phyloP scores from a whole-genome alignment of 2,797 vertebrate species.

The Leptoclinus maculatus region DNA sequence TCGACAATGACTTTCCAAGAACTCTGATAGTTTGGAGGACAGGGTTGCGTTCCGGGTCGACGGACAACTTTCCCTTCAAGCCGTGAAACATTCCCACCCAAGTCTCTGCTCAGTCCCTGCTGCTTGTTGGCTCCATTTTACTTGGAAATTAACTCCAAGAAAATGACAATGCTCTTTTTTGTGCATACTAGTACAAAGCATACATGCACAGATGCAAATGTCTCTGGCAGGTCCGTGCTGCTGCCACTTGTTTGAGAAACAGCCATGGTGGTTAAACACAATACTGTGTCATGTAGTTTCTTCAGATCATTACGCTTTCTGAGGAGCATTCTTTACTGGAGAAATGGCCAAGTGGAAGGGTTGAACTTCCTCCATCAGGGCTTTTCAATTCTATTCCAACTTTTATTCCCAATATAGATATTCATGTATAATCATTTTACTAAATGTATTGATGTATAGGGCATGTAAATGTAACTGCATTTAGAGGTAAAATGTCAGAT shows the following conservation, averaged over 20 bases:
- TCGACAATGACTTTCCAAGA: constrained; percentile 69
- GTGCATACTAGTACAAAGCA: not conserved
- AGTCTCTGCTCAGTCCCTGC: not conserved
- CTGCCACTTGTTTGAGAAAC: no score
- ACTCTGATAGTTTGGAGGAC: not conserved
- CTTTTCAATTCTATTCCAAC: not conserved
- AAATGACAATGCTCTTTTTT: not conserved
- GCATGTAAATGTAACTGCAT: not conserved
- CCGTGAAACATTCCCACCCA: not conserved
- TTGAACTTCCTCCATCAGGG: not conserved
- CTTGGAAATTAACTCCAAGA: constrained; percentile 23
- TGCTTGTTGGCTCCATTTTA: constrained; percentile 1
- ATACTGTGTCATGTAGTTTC: not conserved
- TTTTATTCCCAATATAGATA: not conserved
- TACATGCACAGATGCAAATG: not conserved
- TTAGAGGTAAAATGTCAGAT: not conserved
- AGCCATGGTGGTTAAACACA: no score
- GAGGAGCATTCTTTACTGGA: not conserved
- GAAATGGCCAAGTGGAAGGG: not conserved
- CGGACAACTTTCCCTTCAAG: constrained; percentile 5
- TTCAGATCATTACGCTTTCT: not conserved
- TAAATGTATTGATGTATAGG: not conserved
- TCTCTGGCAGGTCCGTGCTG: no score
- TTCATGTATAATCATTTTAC: not conserved
- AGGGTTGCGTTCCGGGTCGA: constrained; percentile 13